Base-by-base conservation (phyloP, 2,113 vertebrate genomes). In the Sinocyclocheilus rhinocerous region DNA sequence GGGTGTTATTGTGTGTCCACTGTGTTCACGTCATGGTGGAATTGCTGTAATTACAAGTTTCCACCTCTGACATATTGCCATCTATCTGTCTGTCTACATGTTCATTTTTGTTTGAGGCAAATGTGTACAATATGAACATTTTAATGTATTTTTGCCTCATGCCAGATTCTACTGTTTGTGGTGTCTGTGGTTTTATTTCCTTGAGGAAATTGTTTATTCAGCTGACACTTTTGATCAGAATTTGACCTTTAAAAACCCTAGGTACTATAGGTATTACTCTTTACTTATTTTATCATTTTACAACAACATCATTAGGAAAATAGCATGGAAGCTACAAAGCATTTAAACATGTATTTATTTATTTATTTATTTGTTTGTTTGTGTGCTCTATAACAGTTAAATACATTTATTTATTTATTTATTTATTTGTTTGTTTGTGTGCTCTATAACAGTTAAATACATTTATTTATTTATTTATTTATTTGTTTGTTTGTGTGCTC, bases 1-100 rank as follows among this genome's bases (percentile, higher is more conserved):
- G 73, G 20, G 36, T 85, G 87, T 84, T 85, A 45, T 73, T 52
- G 20, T 57, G 13, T 36, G 81, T 78, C 67, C 67, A 33, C 26
- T 78, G n/a, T 24, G 69, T 36, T 52, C 33, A 65, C 0, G 0
- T 26, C 73, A 76, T 76, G 3, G 45, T 7, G 26, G 9, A 75
- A 13, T 26, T 76, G 36, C 42, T 22, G 72, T 39, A 45, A 57
- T 36, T 52, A 78, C 20, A 4, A 13, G 39, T 39, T 42, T 70
- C 59, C 22, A 63, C 0, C 10, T 63, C 22, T 63, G 59, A 24
- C n/a, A 63, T 63, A 10, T 63, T 63, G 59, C 33, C 18, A 29
- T 42, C 36, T 42, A 6, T 73, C 11, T 39, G 70, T 45, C 7
- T 12, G 18, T n/a, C 20, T 72, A 22, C 4, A 72, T 39, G 18